Percentiles rank a stretch among this genome's conserved stretches.
Evolutionary conservation across 2,797 vertebrate genomes (phyloP).

Genomic region (Epinephelus malabaricus): DNA sequence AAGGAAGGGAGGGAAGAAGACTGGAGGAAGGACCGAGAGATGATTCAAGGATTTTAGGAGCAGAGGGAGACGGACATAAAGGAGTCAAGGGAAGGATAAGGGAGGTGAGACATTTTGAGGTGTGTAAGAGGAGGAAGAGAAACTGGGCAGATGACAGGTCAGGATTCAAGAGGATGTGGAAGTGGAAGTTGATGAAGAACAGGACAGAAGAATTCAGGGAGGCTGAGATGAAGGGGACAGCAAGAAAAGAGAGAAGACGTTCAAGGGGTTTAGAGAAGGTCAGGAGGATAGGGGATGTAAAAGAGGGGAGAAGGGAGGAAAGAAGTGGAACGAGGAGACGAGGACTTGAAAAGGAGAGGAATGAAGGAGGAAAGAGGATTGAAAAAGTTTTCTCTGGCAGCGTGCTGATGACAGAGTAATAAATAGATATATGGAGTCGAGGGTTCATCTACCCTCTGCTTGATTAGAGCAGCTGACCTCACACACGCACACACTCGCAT

Average conservation of each 20-base stretch:
- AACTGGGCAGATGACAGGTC: background rate
- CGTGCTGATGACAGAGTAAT: background rate
- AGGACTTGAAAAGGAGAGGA: background rate
- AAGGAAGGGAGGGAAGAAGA: too few species aligned
- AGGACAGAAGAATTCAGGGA: background rate
- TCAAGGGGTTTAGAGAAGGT: too few species aligned
- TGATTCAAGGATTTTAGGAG: too few species aligned
- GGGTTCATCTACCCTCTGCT: slow-evolving; percentile 8
- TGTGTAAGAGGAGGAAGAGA: background rate
- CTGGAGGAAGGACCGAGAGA: too few species aligned
- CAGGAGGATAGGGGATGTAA: too few species aligned
- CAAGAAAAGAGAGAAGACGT: too few species aligned
- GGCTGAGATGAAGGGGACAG: too few species aligned
- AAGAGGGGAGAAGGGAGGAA: background rate
- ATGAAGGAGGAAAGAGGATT: background rate
- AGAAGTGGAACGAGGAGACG: too few species aligned
- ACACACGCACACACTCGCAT: background rate
- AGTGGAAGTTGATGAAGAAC: background rate
- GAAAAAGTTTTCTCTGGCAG: slow-evolving; percentile 19
- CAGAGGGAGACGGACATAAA: too few species aligned
- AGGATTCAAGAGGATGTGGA: background rate
- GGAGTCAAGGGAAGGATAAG: too few species aligned
- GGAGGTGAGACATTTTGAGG: background rate
- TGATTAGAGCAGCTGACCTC: slow-evolving; percentile 39
- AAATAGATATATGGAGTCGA: background rate